These are phyloP conservation scores for Drosophila ohnishii DNA, from an alignment of 1,140 invertebrate species.

Conservation along the genomic window DNA sequence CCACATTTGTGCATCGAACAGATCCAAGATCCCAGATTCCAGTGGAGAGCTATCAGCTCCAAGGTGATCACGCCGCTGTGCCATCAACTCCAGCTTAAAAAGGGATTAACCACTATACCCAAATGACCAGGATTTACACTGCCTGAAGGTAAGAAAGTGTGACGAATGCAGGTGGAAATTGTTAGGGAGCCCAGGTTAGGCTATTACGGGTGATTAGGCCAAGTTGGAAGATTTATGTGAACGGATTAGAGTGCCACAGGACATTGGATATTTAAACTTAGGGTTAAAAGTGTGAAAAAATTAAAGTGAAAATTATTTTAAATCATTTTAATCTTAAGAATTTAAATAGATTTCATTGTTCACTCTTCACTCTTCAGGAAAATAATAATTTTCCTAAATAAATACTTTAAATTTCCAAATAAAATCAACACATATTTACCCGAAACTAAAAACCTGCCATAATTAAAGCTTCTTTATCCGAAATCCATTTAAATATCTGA, in stretches of 20 bases:
- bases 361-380: neutral
- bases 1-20: slow-evolving; percentile 63
- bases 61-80: slow-evolving; percentile 51
- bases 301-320: neutral
- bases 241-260: neutral
- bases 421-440: neutral
- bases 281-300: too few relatives aligned
- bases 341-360: too few relatives aligned
- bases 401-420: neutral
- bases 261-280: neutral
- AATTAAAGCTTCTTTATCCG: neutral
- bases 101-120: slow-evolving; percentile 49
- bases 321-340: too few relatives aligned
- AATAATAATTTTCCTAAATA: neutral
- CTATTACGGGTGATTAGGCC: neutral
- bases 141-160: slow-evolving; percentile 58
- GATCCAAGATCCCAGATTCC: slow-evolving; percentile 23
- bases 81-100: slow-evolving; percentile 55
- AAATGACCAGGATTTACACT: slow-evolving; percentile 55
- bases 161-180: neutral
- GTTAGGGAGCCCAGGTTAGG: neutral
- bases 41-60: slow-evolving; percentile 17
- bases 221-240: neutral
- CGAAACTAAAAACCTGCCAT: neutral
- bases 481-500: neutral